Evolutionary conservation across 2,113 vertebrate genomes (phyloP).

Genomic region (Poeciliopsis occidentalis): DNA sequence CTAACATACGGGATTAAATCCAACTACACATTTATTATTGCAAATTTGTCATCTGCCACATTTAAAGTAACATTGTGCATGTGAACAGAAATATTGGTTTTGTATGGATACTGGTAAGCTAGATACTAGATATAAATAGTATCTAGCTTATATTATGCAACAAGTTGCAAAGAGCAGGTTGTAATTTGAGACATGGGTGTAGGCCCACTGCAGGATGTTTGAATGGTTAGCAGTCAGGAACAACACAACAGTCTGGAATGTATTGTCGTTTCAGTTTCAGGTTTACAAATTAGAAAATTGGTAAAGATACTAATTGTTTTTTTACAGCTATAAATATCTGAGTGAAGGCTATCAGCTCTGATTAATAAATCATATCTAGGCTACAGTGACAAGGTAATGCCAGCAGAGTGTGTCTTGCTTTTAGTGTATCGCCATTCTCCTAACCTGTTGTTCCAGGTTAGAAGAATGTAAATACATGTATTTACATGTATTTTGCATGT

Average conservation of each 20-base stretch:
- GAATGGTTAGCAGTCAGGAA: background rate
- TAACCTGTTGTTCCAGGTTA: background rate
- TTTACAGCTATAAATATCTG: background rate
- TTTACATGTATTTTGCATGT: too few species aligned
- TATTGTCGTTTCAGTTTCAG: background rate
- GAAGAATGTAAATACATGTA: too few species aligned
- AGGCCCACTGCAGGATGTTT: background rate
- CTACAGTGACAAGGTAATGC: background rate
- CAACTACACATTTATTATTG: background rate
- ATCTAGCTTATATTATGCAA: background rate
- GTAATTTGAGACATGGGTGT: constrained; percentile 45
- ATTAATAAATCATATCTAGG: background rate
- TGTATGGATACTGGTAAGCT: too few species aligned
- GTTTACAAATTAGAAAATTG: background rate
- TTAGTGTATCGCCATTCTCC: background rate
- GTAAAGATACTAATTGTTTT: background rate
- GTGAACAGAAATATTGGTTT: background rate
- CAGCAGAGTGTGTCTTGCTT: background rate
- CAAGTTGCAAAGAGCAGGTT: constrained; percentile 1
- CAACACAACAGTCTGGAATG: background rate
- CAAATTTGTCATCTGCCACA: background rate
- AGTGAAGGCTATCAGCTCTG: background rate
- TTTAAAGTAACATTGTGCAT: background rate
- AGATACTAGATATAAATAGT: too few species aligned
- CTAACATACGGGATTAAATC: background rate